These are phyloP conservation scores for Ametastegia equiseti DNA, from an alignment of 2,888 invertebrate genomes.

Conservation along the genomic window DNA sequence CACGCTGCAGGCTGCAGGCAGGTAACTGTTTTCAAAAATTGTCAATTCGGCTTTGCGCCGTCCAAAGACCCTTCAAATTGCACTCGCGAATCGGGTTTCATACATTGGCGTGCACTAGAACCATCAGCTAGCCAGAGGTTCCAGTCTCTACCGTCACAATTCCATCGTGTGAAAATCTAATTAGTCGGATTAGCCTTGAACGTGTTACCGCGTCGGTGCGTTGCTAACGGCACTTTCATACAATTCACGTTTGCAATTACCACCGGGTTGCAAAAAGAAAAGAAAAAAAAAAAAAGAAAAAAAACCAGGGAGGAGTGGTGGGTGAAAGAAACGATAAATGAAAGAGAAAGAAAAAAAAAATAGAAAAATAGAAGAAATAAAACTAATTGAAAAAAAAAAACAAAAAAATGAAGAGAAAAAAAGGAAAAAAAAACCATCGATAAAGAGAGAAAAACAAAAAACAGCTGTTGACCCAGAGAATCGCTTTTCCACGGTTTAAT, in stretches of 20 bases:
- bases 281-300: conserved; percentile 41
- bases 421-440: conserved; percentile 1
- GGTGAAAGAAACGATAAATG: background rate
- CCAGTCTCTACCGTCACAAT: conserved; percentile 25
- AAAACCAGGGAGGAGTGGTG: conserved; percentile 11
- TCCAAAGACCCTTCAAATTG: conserved; percentile 31
- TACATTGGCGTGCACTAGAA: too few species aligned
- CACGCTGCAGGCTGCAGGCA: conserved; percentile 2
- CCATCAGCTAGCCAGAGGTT: background rate
- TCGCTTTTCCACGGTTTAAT: conserved; percentile 35
- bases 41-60: conserved; percentile 32
- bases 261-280: conserved; percentile 45
- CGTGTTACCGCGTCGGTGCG: conserved; percentile 31
- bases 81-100: conserved; percentile 22
- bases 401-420: conserved; percentile 24
- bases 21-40: conserved; percentile 10
- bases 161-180: conserved; percentile 41
- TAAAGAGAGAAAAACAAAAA: conserved; percentile 10
- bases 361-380: conserved; percentile 6
- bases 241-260: conserved; percentile 45
- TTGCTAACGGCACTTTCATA: conserved; percentile 51
- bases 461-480: conserved; percentile 43
- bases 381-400: conserved; percentile 10
- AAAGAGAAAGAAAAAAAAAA: conserved; percentile 39
- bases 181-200: conserved; percentile 46